Conservation (phyloP, 1,140 invertebrate species). For the Trichonephila clavipes region DNA sequence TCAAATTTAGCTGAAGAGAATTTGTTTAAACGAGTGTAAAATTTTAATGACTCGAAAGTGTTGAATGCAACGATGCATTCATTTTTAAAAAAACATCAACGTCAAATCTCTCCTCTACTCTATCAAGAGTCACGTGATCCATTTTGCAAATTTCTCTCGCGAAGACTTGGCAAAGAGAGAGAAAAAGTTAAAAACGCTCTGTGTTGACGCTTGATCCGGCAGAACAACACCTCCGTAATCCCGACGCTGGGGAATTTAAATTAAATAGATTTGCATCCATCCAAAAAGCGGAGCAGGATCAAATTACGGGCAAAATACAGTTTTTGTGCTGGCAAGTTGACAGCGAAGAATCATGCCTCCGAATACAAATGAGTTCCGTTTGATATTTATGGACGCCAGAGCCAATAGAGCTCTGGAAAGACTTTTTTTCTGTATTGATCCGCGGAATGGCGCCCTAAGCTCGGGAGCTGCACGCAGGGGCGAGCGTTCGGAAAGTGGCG, state of each 20-base stretch:
- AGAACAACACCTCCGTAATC: conserved; percentile 5
- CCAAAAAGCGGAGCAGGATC: neutral
- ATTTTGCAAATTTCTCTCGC: neutral
- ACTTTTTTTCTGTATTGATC: conserved; percentile 3
- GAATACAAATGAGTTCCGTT: conserved; percentile 55
- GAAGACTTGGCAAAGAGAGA: too few relatives aligned
- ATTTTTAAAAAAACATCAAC: neutral
- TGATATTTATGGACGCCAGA: neutral
- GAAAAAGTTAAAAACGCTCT: too few relatives aligned
- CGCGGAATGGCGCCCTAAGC: neutral
- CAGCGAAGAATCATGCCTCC: conserved; percentile 5
- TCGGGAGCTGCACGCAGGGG: neutral
- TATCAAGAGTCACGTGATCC: neutral
- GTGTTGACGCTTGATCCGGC: neutral
- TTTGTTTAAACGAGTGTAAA: neutral
- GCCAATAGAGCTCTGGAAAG: neutral
- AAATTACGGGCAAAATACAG: conserved; percentile 48
- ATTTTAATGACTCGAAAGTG: neutral
- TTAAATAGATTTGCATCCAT: conserved; percentile 55
- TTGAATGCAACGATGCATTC: neutral
- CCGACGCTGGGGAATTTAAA: conserved; percentile 41
- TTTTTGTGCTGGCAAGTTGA: conserved; percentile 52
- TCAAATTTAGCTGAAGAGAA: neutral
- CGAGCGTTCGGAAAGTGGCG: neutral
- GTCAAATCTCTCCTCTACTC: neutral